Evolutionary conservation across 2,888 invertebrate species (phyloP), one percentile per base, ranked within the genome.

Genomic region (Plebejus melissa): DNA sequence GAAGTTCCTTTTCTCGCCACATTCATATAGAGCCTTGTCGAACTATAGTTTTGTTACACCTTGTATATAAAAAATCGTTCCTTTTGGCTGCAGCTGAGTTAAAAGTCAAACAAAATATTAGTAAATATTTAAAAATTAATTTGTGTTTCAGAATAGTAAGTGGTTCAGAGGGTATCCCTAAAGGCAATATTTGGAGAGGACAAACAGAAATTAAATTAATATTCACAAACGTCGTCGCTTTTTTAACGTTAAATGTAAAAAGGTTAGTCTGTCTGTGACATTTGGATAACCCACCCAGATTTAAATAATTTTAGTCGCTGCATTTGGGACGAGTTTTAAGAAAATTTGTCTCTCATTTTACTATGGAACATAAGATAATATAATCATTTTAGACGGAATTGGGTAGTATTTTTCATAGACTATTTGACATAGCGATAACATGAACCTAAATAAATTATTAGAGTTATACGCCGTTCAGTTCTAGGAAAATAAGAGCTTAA

Each of bases 231-330:
- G 60, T 50, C 71, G 46, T 32, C 22, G 50, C 71, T 71, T 41
- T 70, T 70, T 70, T 16, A 32, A 22, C 38, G 38, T 41, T 71
- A 22, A 28, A 71, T 71, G 32, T 50, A 71, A 50, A 71, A 71
- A 71, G 13, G 38, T 9, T 46, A 22, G 50, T 46, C 71, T 71
- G 71, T 22, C 50, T 50, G 50, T 71, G 60, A 60, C 60, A 28
- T 22, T 58, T 58, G n/a, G 58, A 58, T 58, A 58, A 22, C 60
- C 28, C 58, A 28, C 58, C 58, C 58, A 22, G 60, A 60, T 28
- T 60, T 60, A 60, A 60, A 60, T 60, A 9, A 60, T 60, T 60
- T 60, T 60, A 60, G 60, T 60, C 22, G 28, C 60, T 22, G 60
- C 60, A 60, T 60, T 60, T 28, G 60, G 60, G 22, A 60, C 60